Evolutionary conservation across 2,888 invertebrate genomes (phyloP).

Genomic region (Hyposoter didymator): DNA sequence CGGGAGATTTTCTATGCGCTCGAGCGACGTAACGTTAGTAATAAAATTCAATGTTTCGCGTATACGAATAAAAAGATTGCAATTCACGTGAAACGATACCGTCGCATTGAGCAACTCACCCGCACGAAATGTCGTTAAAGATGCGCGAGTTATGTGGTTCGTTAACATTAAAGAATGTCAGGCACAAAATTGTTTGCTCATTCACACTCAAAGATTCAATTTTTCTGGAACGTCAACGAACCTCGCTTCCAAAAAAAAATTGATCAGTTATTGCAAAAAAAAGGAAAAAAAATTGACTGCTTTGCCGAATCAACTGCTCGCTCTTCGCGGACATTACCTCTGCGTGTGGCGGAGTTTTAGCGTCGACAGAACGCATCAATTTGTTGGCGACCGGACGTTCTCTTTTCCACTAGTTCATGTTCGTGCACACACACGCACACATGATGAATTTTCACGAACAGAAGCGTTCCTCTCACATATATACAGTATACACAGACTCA

Average conservation of each 20-base stretch:
- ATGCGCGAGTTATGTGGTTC: not conserved
- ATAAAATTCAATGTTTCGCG: constrained; percentile 55
- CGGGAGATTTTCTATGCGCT: constrained; percentile 54
- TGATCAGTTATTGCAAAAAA: not conserved
- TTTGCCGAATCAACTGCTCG: not conserved
- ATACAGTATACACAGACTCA: not conserved
- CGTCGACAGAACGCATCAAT: constrained; percentile 73
- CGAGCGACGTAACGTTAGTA: constrained; percentile 39
- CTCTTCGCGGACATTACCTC: not conserved
- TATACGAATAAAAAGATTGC: constrained; percentile 28
- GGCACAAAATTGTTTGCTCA: not conserved
- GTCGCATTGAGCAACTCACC: not conserved
- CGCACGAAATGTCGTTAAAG: not conserved
- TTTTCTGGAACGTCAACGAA: not conserved
- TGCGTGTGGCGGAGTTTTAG: constrained; percentile 38
- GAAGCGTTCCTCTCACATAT: not conserved
- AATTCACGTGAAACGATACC: constrained; percentile 29
- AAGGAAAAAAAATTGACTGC: not conserved
- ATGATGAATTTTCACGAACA: not conserved
- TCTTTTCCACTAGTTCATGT: not conserved
- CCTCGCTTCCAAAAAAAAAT: not conserved
- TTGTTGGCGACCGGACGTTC: constrained; percentile 67
- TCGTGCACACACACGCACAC: constrained; percentile 7
- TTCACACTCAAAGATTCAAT: not conserved
- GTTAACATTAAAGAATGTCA: not conserved